phyloP scores from a whole-genome alignment of 2,888 invertebrate species.

The Oxyteleia sp. region DNA sequence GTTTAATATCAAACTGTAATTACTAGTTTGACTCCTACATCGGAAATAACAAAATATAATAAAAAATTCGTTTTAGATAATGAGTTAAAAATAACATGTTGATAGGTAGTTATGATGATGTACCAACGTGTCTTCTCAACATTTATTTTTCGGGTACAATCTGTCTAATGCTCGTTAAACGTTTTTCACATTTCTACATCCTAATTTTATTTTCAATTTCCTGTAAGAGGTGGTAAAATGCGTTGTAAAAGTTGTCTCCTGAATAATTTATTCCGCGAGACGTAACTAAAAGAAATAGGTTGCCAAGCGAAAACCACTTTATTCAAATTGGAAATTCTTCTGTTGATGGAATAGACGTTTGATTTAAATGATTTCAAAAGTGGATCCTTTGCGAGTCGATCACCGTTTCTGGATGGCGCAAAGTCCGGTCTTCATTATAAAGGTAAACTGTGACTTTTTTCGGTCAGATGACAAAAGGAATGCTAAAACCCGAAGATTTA shows the following conservation, averaged over 20 bases:
- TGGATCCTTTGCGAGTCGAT: constrained; percentile 30
- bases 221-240: constrained; percentile 51
- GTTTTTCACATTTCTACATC: constrained; percentile 18
- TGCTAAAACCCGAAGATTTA: constrained; percentile 1
- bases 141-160: constrained; percentile 30
- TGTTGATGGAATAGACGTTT: constrained; percentile 47
- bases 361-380: constrained; percentile 51
- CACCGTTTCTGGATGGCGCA: constrained; percentile 14
- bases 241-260: constrained; percentile 51
- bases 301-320: constrained; percentile 59
- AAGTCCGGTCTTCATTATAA: constrained; percentile 2
- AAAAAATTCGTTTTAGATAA: too few relatives aligned
- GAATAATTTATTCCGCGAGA: constrained; percentile 49
- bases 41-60: too few relatives aligned
- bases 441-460: neutral
- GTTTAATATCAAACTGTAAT: too few relatives aligned
- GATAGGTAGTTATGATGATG: too few relatives aligned
- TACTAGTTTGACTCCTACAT: too few relatives aligned
- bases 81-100: too few relatives aligned
- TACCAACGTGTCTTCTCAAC: too few relatives aligned
- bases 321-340: constrained; percentile 63
- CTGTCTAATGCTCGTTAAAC: constrained; percentile 37
- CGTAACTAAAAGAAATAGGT: constrained; percentile 62
- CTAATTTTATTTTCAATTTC: constrained; percentile 57
- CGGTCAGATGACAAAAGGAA: neutral